A percentile compares a stretch with the other conserved stretches of the same genome.
These are phyloP conservation scores for Ladona fulva DNA, from an alignment of 1,140 invertebrate species.

Conservation along the genomic window DNA sequence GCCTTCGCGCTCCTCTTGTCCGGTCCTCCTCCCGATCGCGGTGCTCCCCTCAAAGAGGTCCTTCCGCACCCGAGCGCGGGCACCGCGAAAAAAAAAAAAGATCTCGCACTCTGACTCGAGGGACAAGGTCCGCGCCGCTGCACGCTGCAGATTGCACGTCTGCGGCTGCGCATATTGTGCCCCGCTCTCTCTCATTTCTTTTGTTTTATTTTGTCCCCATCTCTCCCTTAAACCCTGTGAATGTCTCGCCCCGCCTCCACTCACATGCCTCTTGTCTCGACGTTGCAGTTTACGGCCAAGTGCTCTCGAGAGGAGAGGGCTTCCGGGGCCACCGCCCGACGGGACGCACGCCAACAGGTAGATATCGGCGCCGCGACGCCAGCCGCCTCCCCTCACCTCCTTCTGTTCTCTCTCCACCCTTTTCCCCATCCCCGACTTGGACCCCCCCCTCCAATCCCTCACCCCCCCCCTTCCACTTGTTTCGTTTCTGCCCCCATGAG, in stretches of 20 bases:
- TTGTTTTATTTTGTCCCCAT: background rate
- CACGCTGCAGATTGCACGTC: no score
- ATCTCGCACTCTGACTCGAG: no score
- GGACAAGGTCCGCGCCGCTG: no score
- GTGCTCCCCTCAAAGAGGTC: no score
- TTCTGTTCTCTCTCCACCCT: no score
- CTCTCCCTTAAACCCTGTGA: background rate
- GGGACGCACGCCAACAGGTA: slow-evolving; percentile 5
- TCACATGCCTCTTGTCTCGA: slow-evolving; percentile 4
- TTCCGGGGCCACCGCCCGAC: background rate
- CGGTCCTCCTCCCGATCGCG: no score
- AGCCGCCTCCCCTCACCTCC: background rate
- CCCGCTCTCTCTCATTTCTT: no score
- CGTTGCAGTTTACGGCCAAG: background rate
- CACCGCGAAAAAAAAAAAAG: no score
- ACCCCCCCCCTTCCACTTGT: background rate
- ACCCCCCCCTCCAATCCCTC: background rate
- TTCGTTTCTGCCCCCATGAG: background rate
- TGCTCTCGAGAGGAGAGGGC: slow-evolving; percentile 1
- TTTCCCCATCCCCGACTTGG: background rate
- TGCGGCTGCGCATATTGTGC: no score
- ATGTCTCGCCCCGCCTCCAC: background rate
- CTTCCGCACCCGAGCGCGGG: no score
- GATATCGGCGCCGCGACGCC: background rate
- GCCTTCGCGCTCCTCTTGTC: no score